These are phyloP conservation scores for Bungarus multicinctus DNA, from an alignment of 2,113 vertebrate species.

Conservation along the genomic window DNA sequence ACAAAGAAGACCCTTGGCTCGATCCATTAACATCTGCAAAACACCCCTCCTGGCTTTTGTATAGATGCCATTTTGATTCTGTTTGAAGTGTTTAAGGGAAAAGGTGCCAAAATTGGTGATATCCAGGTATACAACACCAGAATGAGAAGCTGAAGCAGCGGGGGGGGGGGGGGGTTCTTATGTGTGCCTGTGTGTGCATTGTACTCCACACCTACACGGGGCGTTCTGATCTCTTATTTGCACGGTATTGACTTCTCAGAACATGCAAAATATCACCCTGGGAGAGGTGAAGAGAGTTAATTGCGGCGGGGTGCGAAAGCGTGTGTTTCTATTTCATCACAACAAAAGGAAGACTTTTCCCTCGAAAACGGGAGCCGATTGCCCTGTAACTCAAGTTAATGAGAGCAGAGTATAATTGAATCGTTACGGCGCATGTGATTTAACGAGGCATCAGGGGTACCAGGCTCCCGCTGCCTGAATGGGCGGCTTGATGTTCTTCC, in stretches of 20 bases:
- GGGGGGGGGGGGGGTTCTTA: too few species aligned
- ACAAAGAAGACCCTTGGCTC: neutral
- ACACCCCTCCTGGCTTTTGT: neutral
- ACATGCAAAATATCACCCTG: slow-evolving; percentile 45
- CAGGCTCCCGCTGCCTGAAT: neutral
- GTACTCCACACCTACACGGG: neutral
- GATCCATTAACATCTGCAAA: neutral
- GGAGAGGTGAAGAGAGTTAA: slow-evolving; percentile 58
- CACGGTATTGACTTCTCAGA: slow-evolving; percentile 44
- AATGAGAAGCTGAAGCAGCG: neutral
- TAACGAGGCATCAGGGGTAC: neutral
- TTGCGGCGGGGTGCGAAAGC: slow-evolving; percentile 47
- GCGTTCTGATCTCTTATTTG: slow-evolving; percentile 42
- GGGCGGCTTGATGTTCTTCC: neutral
- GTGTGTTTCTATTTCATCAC: slow-evolving; percentile 24
- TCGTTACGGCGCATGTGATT: slow-evolving; percentile 40
- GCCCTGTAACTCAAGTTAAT: slow-evolving; percentile 42
- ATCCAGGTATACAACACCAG: neutral
- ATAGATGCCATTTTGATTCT: neutral
- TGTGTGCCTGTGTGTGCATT: neutral
- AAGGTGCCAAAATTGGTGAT: neutral
- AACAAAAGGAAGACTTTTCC: slow-evolving; percentile 24
- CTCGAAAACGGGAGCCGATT: slow-evolving; percentile 32
- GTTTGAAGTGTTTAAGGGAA: neutral
- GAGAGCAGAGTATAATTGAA: slow-evolving; percentile 23